Conservation (phyloP, 2,797 vertebrate species). For the Furcifer pardalis region DNA sequence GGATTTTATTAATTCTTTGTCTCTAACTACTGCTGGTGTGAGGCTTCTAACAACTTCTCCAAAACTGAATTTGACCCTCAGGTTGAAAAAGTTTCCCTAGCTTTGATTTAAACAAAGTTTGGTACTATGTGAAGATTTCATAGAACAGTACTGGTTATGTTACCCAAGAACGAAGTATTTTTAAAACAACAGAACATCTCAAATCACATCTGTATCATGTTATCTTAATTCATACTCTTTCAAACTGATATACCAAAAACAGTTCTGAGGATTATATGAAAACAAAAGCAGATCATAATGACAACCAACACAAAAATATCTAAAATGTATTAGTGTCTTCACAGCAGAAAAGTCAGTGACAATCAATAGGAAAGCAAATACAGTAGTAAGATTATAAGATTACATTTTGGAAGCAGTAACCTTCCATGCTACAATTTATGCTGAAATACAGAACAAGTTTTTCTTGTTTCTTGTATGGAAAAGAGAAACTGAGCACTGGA, state of each 20-base stretch:
- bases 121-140: neutral
- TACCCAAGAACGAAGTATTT: neutral
- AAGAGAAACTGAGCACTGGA: slow-evolving; percentile 31
- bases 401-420: slow-evolving; percentile 50
- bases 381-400: slow-evolving; percentile 1
- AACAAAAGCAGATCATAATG: neutral
- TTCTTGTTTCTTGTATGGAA: slow-evolving; percentile 67
- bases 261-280: neutral
- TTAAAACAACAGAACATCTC: neutral
- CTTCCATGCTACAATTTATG: slow-evolving; percentile 23
- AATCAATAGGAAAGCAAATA: neutral
- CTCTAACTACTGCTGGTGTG: neutral
- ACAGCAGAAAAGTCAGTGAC: slow-evolving; percentile 50
- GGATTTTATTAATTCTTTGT: neutral
- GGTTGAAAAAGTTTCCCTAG: neutral
- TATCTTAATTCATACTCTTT: neutral
- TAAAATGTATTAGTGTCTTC: slow-evolving; percentile 46
- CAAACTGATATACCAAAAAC: neutral
- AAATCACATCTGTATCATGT: neutral
- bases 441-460: slow-evolving; percentile 62
- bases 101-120: neutral
- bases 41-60: neutral
- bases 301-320: neutral
- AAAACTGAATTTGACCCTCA: neutral
- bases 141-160: neutral